A percentile compares a stretch with the other conserved stretches of the same genome.
Conservation (phyloP, 2,888 invertebrate species). For the Scaptomyza caliginosa region DNA sequence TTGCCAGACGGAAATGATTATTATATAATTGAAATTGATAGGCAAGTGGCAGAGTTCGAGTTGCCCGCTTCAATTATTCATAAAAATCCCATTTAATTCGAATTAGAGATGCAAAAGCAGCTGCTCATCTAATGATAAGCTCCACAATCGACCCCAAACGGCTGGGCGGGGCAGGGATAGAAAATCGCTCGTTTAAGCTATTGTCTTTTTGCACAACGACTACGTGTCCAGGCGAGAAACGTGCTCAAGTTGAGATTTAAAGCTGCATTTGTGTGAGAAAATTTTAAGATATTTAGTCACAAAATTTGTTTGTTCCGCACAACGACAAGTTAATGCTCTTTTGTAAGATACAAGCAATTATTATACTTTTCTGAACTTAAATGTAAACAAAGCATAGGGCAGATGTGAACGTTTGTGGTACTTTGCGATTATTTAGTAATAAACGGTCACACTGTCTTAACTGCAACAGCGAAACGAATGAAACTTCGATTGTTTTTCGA, state of each 20-base stretch:
- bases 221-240: constrained; percentile 47
- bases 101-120: constrained; percentile 76
- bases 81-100: constrained; percentile 68
- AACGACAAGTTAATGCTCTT: constrained; percentile 13
- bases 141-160: constrained; percentile 37
- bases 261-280: constrained; percentile 10
- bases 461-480: neutral
- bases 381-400: neutral
- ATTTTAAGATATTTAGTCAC: neutral
- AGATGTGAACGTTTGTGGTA: neutral
- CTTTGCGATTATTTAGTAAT: neutral
- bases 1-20: constrained; percentile 73
- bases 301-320: neutral
- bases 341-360: no score
- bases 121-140: constrained; percentile 66
- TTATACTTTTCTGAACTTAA: no score
- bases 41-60: constrained; percentile 29
- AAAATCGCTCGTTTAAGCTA: constrained; percentile 9
- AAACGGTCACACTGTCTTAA: neutral
- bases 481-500: neutral
- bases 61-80: constrained; percentile 66
- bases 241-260: constrained; percentile 66
- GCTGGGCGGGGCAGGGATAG: no score
- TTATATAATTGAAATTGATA: constrained; percentile 80
- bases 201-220: constrained; percentile 8